A percentile compares a stretch with the other conserved stretches of the same genome.
phyloP scores from a whole-genome alignment of 2,113 vertebrate species.

The Erythrocercus mccallii region DNA sequence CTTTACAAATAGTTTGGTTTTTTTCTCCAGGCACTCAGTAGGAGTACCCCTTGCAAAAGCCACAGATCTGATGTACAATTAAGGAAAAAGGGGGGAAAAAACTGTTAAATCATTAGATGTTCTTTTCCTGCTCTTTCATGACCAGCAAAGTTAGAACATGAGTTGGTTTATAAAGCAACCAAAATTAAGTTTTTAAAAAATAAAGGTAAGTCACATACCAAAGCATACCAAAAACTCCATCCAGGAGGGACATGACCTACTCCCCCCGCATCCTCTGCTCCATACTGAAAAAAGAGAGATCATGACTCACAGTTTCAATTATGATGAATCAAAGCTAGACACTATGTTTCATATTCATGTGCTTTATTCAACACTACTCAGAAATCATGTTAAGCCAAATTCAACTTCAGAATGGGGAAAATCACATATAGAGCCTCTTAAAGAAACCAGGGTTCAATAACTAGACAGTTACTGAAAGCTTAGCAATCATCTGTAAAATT shows the following conservation, averaged over 20 bases:
- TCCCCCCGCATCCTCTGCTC: slow-evolving; percentile 86
- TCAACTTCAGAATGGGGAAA: neutral
- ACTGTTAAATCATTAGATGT: neutral
- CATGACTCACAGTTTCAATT: neutral
- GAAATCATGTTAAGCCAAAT: neutral
- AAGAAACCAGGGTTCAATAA: neutral
- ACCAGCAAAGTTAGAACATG: neutral
- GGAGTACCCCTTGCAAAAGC: neutral
- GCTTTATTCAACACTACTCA: neutral
- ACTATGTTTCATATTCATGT: neutral
- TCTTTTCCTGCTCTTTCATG: neutral
- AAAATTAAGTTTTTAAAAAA: neutral
- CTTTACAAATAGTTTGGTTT: neutral
- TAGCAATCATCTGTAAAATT: neutral
- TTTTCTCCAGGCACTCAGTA: neutral
- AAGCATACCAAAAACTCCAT: slow-evolving; percentile 93
- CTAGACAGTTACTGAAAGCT: neutral
- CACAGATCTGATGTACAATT: neutral
- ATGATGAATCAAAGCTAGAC: neutral
- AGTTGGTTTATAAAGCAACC: neutral
- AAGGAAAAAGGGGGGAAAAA: neutral
- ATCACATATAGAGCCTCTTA: rapidly evolving
- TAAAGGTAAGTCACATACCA: slow-evolving; percentile 78
- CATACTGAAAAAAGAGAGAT: slow-evolving; percentile 78
- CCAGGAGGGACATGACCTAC: slow-evolving; percentile 88